These are phyloP conservation scores for Ecliptopera silaceata DNA, from an alignment of 2,888 invertebrate genomes.

Conservation along the genomic window DNA sequence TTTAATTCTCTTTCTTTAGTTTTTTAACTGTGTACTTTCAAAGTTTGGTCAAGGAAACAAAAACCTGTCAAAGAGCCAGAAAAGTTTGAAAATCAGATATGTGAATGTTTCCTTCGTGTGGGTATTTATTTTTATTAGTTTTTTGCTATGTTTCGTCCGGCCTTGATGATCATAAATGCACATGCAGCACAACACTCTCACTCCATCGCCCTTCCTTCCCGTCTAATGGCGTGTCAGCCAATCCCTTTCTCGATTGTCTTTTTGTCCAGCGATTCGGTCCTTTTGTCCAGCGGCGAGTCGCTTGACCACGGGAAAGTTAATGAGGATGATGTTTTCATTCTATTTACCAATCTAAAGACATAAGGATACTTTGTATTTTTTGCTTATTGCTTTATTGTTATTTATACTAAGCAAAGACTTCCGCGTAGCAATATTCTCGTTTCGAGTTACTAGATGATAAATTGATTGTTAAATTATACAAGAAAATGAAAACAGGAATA, in stretches of 20 bases:
- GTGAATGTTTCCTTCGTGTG: too few species aligned
- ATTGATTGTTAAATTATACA: slow-evolving; percentile 14
- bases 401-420: not conserved
- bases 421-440: not conserved
- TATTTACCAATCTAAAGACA: slow-evolving; percentile 6
- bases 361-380: slow-evolving; percentile 1
- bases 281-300: slow-evolving; percentile 26
- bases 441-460: not conserved
- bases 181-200: slow-evolving; percentile 42
- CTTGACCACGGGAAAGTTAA: slow-evolving; percentile 27
- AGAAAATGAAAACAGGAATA: slow-evolving; percentile 31
- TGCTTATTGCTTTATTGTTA: too few species aligned
- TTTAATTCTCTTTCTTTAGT: too few species aligned
- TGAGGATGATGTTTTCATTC: slow-evolving; percentile 14
- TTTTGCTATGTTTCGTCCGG: not conserved
- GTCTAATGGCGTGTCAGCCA: slow-evolving; percentile 57
- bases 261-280: too few species aligned
- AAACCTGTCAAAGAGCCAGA: too few species aligned
- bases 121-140: too few species aligned
- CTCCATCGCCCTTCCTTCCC: slow-evolving; percentile 37
- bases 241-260: slow-evolving; percentile 29
- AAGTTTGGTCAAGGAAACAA: too few species aligned
- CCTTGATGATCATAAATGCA: not conserved
- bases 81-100: too few species aligned
- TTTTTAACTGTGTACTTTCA: too few species aligned